phyloP scores from a whole-genome alignment of 2,888 invertebrate genomes.

The Cylindroiulus punctatus region DNA sequence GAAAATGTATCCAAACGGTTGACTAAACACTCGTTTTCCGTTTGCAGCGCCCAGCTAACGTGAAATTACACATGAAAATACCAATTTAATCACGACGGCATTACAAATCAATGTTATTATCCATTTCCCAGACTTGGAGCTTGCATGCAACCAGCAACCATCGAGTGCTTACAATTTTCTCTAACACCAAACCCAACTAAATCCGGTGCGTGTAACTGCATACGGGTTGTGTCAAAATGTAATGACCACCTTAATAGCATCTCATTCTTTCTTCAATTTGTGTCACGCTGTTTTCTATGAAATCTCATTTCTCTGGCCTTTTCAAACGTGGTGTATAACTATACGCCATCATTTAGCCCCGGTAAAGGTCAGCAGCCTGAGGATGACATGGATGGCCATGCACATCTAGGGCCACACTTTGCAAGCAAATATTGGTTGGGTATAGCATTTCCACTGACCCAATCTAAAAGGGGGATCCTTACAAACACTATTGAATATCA shows the following conservation, averaged over 20 bases:
- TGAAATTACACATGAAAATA: background rate
- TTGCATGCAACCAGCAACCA: background rate
- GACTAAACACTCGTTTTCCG: background rate
- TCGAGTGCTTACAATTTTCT: background rate
- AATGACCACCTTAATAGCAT: slow-evolving; percentile 15
- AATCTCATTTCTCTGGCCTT: slow-evolving; percentile 17
- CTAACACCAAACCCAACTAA: background rate
- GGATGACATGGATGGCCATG: background rate
- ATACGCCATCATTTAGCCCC: slow-evolving; percentile 2
- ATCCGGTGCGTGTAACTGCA: background rate
- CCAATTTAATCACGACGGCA: background rate
- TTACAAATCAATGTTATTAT: slow-evolving; percentile 12
- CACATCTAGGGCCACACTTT: background rate
- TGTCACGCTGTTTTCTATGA: background rate
- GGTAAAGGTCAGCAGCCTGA: slow-evolving; percentile 34
- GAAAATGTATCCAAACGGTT: background rate
- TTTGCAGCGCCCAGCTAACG: background rate
- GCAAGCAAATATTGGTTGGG: background rate
- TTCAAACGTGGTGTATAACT: background rate
- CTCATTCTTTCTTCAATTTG: slow-evolving; percentile 29
- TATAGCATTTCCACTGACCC: slow-evolving; percentile 15
- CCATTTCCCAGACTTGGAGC: background rate
- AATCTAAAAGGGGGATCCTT: slow-evolving; percentile 23
- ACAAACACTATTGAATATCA: slow-evolving; percentile 13
- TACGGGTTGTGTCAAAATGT: background rate